Evolutionary conservation across 2,113 vertebrate genomes (phyloP).

Genomic region (Hemibagrus wyckioides): DNA sequence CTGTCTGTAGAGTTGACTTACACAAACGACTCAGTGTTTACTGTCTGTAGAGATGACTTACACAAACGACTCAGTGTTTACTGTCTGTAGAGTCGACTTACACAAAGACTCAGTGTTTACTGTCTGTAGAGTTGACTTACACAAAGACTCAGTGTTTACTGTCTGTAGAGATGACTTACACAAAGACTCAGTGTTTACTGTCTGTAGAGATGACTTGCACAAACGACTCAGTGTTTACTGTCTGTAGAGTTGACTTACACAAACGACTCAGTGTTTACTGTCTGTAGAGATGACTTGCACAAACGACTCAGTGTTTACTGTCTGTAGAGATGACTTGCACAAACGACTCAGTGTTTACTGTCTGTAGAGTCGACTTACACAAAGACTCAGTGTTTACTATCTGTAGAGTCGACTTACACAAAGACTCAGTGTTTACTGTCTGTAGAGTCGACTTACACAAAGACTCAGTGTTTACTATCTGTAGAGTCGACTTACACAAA

Average conservation of each 20-base stretch:
- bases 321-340: neutral
- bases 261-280: neutral
- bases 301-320: neutral
- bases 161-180: neutral
- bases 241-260: neutral
- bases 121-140: neutral
- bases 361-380: neutral
- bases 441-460: neutral
- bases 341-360: neutral
- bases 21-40: neutral
- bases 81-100: neutral
- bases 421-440: neutral
- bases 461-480: neutral
- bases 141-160: neutral
- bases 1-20: neutral
- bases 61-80: neutral
- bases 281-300: neutral
- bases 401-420: neutral
- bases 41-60: neutral
- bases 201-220: neutral
- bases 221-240: neutral
- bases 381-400: neutral
- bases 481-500: neutral
- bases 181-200: neutral
- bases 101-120: neutral